A percentile compares a stretch with the other conserved stretches of the same genome.
Evolutionary conservation across 2,113 vertebrate species (phyloP).

Genomic region (Kryptolebias marmoratus): DNA sequence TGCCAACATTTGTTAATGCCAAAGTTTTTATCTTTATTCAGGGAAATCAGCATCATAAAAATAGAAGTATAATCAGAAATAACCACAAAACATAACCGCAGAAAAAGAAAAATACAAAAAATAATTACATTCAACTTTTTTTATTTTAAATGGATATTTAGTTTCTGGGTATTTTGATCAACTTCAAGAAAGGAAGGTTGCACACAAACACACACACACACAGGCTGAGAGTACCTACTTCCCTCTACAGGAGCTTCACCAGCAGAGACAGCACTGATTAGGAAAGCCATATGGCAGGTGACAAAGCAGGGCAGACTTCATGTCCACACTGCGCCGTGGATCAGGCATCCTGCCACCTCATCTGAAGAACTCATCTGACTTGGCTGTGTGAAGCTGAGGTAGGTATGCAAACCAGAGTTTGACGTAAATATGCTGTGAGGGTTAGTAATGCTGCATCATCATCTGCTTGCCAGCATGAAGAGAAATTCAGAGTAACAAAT

Average conservation of each 20-base stretch:
- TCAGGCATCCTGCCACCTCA: slow-evolving; percentile 61
- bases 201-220: neutral
- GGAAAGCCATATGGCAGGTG: slow-evolving; percentile 75
- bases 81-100: too few relatives aligned
- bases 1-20: too few relatives aligned
- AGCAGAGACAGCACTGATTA: slow-evolving; percentile 56
- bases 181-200: neutral
- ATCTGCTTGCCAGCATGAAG: slow-evolving; percentile 12
- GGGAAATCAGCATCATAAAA: too few relatives aligned
- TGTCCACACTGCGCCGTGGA: slow-evolving; percentile 48
- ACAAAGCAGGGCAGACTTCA: slow-evolving; percentile 61
- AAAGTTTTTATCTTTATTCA: too few relatives aligned
- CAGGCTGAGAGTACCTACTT: neutral
- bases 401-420: slow-evolving; percentile 30
- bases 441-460: slow-evolving; percentile 33
- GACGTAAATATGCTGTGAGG: slow-evolving; percentile 32
- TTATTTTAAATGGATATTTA: neutral
- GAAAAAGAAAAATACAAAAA: too few relatives aligned
- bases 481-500: slow-evolving; percentile 24
- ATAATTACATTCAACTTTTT: too few relatives aligned
- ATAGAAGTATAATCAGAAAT: too few relatives aligned
- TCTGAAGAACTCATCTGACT: slow-evolving; percentile 55
- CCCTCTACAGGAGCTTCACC: slow-evolving; percentile 38
- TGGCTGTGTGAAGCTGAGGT: slow-evolving; percentile 19
- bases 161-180: neutral